Conservation (phyloP, 2,888 invertebrate species). For the Brenthis daphne region DNA sequence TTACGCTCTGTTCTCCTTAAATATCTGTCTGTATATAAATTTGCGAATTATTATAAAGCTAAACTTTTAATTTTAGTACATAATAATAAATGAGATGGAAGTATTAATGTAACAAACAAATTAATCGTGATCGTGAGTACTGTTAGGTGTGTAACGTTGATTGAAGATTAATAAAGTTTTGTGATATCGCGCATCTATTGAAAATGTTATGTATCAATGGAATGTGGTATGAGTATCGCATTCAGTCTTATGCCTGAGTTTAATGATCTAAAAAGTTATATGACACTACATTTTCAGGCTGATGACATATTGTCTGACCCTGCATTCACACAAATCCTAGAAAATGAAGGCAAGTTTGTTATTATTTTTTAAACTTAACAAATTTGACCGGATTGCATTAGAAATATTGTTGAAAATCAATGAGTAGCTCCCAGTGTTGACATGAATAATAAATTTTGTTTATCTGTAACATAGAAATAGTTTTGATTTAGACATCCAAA, state of each 20-base stretch:
- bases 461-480: no score
- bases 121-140: background rate
- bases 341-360: background rate
- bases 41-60: background rate
- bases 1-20: background rate
- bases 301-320: conserved; percentile 1
- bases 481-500: no score
- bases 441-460: no score
- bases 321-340: conserved; percentile 2
- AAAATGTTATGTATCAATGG: conserved; percentile 45
- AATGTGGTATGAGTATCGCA: conserved; percentile 54
- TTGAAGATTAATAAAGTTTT: conserved; percentile 11
- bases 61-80: background rate
- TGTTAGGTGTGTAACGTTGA: conserved; percentile 12
- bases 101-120: background rate
- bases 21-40: no score
- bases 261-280: conserved; percentile 13
- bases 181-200: conserved; percentile 19
- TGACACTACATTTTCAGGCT: conserved; percentile 14
- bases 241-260: conserved; percentile 56
- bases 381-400: no score
- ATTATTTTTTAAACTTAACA: no score
- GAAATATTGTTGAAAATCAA: no score
- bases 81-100: background rate
- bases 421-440: no score